Percentiles rank a stretch among this genome's conserved stretches.
phyloP scores from a whole-genome alignment of 2,888 invertebrate species.

The Drosophila dives region DNA sequence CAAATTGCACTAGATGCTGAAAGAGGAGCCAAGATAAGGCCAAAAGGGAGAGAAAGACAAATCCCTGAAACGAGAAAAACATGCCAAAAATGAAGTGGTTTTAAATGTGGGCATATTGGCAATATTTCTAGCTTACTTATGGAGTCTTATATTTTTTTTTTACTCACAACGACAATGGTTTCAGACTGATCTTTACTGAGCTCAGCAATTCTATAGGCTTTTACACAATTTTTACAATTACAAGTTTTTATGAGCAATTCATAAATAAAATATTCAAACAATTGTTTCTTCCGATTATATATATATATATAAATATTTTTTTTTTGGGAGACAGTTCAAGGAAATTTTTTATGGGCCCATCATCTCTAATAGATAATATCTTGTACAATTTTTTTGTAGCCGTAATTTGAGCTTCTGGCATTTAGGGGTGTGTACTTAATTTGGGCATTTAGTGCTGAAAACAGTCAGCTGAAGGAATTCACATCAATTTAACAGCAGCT shows the following conservation, averaged over 20 bases:
- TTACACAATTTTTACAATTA: neutral
- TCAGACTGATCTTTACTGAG: neutral
- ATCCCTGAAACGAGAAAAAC: neutral
- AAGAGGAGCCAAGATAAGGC: neutral
- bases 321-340: neutral
- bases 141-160: neutral
- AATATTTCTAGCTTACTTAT: neutral
- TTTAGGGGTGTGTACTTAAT: constrained; percentile 12
- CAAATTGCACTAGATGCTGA: constrained; percentile 2
- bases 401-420: neutral
- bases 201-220: neutral
- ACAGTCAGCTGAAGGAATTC: constrained; percentile 12
- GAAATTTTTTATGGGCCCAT: constrained; percentile 3
- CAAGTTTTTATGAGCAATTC: neutral
- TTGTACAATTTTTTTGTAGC: constrained; percentile 1
- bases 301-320: neutral
- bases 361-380: neutral
- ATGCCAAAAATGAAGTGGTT: constrained; percentile 3
- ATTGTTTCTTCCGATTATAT: neutral
- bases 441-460: neutral
- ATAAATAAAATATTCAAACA: neutral
- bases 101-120: neutral
- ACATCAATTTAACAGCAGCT: constrained; percentile 44
- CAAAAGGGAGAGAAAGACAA: neutral
- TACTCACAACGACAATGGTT: neutral